Evolutionary conservation across 2,888 invertebrate genomes (phyloP).

Genomic region (Limnephilus lunatus): DNA sequence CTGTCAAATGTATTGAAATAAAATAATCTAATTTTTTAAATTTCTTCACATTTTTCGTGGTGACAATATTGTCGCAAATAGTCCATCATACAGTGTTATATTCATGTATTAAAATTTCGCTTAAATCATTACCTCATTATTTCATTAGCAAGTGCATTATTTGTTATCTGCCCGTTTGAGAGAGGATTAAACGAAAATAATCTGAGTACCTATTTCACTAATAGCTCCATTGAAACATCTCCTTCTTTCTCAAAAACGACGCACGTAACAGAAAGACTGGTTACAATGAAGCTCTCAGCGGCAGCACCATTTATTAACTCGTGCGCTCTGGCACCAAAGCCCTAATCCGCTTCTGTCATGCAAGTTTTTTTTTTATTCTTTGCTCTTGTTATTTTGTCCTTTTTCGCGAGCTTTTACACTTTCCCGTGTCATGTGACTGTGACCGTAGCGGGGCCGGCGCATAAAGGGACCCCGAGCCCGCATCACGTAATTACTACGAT

Average conservation of each 20-base stretch:
- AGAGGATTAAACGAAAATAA: neutral
- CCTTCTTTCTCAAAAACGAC: neutral
- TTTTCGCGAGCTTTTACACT: conserved; percentile 46
- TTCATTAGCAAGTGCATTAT: neutral
- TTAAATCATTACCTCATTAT: neutral
- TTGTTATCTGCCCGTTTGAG: neutral
- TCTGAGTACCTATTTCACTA: neutral
- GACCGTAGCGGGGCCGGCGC: conserved; percentile 36
- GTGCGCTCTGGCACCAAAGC: neutral
- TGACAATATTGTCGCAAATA: neutral
- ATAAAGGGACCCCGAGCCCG: conserved; percentile 46
- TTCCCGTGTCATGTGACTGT: conserved; percentile 42
- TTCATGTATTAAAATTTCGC: rapidly evolving
- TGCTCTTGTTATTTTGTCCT: conserved; percentile 16
- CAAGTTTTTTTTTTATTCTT: neutral
- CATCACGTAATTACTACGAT: conserved; percentile 66
- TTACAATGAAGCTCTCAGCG: neutral
- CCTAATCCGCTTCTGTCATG: neutral
- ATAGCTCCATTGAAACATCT: neutral
- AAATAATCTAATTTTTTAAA: too few relatives aligned
- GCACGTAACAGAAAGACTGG: neutral
- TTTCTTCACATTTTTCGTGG: too few relatives aligned
- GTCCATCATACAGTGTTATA: neutral
- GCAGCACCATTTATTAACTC: neutral
- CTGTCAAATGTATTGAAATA: too few relatives aligned